Base-by-base conservation (phyloP, 2,113 vertebrate species). In the Chlorodrepanis virens region DNA sequence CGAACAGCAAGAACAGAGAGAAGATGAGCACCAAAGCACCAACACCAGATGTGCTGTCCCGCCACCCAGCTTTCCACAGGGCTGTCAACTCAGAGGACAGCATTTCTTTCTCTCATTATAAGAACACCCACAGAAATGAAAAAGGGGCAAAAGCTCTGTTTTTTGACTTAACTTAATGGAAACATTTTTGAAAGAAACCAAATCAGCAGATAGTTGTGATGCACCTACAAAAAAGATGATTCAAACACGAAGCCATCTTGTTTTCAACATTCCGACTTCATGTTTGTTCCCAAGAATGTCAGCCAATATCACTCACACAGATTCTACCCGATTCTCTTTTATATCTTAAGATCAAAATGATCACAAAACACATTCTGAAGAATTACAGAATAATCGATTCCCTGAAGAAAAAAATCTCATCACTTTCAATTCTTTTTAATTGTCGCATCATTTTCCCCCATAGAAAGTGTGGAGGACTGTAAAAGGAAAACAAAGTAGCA, bases 221-320 rank as follows among this genome's bases (percentile, higher is more conserved):
- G 75, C n/a, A 81, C 63, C 92, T 89, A 93, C 52, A 89, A 92
- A 86, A 88, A 65, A 49, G 82, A 81, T 68, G 61, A 95, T 94
- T 87, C 89, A 94, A 96, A 71, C 61, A 45, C 0, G 1, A 91
- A 93, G 56, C 60, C 65, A 59, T 50, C 47, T 78, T 92, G 76
- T 93, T 89, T 95, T 85, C 87, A 87, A 80, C 85, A 60, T 92
- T 93, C 70, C 54, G 56, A 54, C 72, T 88, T 87, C 44, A 47
- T 74, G 81, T 89, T 93, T 96, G 42, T 23, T 87, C 76, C 76
- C 87, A 82, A 92, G 45, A 92, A 94, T 49, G 76, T 78, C 64
- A 93, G 65, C 83, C 80, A 92, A 52, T 64, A 96, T 60, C 21
- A 23, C 72, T 97, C 89, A 85, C 89, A 85, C 40, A 65, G 78